Evolutionary conservation across 2,113 vertebrate species (phyloP), one percentile per base, ranked within the genome.

Genomic region (Alethe castanea): DNA sequence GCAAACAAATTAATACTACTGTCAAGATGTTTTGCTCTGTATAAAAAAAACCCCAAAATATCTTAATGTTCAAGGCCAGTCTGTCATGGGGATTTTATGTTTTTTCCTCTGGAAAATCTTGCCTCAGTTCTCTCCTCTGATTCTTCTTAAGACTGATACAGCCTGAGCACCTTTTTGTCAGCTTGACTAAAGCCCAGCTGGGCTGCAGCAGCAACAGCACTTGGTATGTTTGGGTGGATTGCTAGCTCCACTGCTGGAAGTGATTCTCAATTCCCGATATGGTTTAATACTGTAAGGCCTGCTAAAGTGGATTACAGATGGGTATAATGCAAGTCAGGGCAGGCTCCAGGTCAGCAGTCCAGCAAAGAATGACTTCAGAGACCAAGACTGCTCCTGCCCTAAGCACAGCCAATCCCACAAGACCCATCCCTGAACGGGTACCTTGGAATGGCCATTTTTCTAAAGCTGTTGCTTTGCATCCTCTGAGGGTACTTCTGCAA

Each of bases 301-400:
- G 64, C 86, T 93, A 81, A 96, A 93, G 88, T 19, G 84, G 95
- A 92, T 97, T 97, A 95, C 47, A 50, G 81, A 54, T 25, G 56
- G 33, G 12, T 86, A 38, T 88, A 81, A 86, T 40, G 45, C 79
- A 81, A 90, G 90, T 26, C 94, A 92, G 72, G 65, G 74, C 44
- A 91, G 64, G 86, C 79, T 92, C 48, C 71, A 85, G 93, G 72
- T 92, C 93, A 90, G 48, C 86, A 84, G 61, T 88, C 88, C 57
- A 54, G 81, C 45, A 74, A 86, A 59, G 76, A 90, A 44, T 12
- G 4, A 4, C 76, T 92, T 88, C 67, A 72, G 81, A 84, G 53
- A 69, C 60, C 76, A 40, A 31, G 44, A 52, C 48, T 80, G 29
- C 25, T 89, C 42, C 71, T 91, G 40, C 48, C 48, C 52, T 45